Percentiles rank a stretch among this genome's conserved stretches.
Evolutionary conservation across 2,797 vertebrate genomes (phyloP).

Genomic region (Enteromius radiatus): DNA sequence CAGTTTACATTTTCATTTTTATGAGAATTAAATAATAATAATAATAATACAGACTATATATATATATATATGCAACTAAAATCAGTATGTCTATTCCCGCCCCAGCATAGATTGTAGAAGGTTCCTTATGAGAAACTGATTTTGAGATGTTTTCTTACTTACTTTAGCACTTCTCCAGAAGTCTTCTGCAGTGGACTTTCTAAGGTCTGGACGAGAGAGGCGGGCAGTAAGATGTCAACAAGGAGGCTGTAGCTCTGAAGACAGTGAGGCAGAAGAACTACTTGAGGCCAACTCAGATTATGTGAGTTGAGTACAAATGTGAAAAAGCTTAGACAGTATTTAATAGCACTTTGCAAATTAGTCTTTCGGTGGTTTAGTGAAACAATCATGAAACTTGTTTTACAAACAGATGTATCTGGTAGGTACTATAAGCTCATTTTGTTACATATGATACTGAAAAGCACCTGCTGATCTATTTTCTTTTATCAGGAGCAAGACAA

Average conservation of each 20-base stretch:
- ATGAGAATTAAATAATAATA: too few species aligned
- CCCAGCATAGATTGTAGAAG: background rate
- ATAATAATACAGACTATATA: too few species aligned
- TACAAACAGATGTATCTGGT: background rate
- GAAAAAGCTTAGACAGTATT: conserved; percentile 23
- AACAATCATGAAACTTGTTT: background rate
- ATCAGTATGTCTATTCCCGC: background rate
- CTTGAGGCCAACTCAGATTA: conserved; percentile 63
- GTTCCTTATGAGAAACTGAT: background rate
- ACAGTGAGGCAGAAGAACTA: conserved; percentile 66
- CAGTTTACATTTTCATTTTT: background rate
- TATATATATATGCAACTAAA: background rate
- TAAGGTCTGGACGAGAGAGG: conserved; percentile 67
- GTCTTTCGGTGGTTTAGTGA: background rate
- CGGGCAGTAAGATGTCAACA: conserved; percentile 67
- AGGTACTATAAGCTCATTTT: background rate
- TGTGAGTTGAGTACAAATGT: conserved; percentile 66
- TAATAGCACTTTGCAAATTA: background rate
- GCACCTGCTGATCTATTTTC: conserved; percentile 38
- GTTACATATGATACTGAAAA: background rate
- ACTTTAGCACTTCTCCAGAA: conserved; percentile 72
- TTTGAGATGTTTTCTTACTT: background rate
- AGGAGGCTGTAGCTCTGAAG: conserved; percentile 71
- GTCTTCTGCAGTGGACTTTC: conserved; percentile 70
- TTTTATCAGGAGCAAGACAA: conserved; percentile 66